Base-by-base conservation (phyloP, 2,113 vertebrate genomes). In the Ptychochromis oligacanthus region DNA sequence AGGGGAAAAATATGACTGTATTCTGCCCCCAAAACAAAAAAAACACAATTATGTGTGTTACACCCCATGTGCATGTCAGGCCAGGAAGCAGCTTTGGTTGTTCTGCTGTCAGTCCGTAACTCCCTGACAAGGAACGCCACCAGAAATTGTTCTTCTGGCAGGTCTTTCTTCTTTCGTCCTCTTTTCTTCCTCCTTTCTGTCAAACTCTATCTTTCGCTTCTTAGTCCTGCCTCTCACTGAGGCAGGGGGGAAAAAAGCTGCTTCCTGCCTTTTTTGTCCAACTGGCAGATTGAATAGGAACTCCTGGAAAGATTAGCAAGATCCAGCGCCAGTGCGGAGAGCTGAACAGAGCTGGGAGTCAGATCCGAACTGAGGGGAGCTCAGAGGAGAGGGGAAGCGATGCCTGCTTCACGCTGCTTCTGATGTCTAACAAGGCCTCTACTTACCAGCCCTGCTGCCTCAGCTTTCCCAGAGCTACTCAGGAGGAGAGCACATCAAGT, bases 261-360 rank as follows among this genome's bases (percentile, higher is more conserved):
- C 82, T 95, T 96, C 95, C 95, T 95, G 93, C 34, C 75, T 79
- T 80, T 81, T 88, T 89, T 90, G 91, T 94, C 88, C 90, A 91
- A 77, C 90, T 93, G 92, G 93, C 92, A 90, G 57, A 58, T 58
- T 85, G 72, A 91, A 87, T 88, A 82, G 86, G 83, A 88, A 78
- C 79, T 87, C 81, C 85, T 93, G 92, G 88, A 92, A 85, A 84
- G 90, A 87, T 90, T 74, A 79, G 77, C 52, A 1, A 28, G 59
- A 83, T 85, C 60, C 58, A 59, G 62, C 43, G 84, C 90, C 89
- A 90, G 86, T 31, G 40, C 46, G 5, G 58, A 77, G 76, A 79
- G 52, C 77, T n/a, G 80, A 88, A 82, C 82, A 81, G 89, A 86
- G 79, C 84, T 1, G 36, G 77, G 64, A 61, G 77, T 85, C 82